Percentiles rank a stretch among this genome's conserved stretches.
Conservation (phyloP, 2,797 vertebrate species). For the Prunella strophiata region DNA sequence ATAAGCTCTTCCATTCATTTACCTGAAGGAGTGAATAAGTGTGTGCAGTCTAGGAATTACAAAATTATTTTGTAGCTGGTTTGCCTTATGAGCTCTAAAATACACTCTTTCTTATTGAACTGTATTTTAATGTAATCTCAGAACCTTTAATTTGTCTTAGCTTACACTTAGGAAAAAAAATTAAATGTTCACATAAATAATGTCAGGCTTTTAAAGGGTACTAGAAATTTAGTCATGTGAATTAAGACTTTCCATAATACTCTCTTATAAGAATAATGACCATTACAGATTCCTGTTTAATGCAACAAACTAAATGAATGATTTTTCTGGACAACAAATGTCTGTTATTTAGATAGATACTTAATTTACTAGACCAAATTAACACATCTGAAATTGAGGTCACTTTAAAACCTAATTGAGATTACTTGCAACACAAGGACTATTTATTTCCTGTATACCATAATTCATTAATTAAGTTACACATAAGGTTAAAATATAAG, state of each 20-base stretch:
- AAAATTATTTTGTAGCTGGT: neutral
- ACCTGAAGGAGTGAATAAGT: neutral
- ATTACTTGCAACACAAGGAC: slow-evolving; percentile 61
- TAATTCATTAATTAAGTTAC: slow-evolving; percentile 66
- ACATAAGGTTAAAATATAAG: slow-evolving; percentile 59
- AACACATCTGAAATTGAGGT: slow-evolving; percentile 70
- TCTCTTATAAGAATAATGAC: slow-evolving; percentile 35
- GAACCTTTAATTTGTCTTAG: slow-evolving; percentile 11
- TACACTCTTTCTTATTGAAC: neutral
- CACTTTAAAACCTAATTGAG: slow-evolving; percentile 69
- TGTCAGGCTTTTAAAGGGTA: slow-evolving; percentile 37
- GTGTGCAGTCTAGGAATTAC: neutral
- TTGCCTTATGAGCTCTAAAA: slow-evolving; percentile 3
- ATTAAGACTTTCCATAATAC: slow-evolving; percentile 27
- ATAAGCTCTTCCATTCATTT: neutral
- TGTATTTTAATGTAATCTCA: slow-evolving; percentile 1
- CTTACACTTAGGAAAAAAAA: neutral
- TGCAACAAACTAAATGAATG: slow-evolving; percentile 26
- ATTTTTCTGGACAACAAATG: slow-evolving; percentile 61
- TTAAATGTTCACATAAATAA: slow-evolving; percentile 23
- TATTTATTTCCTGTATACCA: slow-evolving; percentile 60
- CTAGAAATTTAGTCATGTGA: slow-evolving; percentile 21
- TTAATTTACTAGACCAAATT: slow-evolving; percentile 70
- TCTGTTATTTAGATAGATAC: slow-evolving; percentile 58
- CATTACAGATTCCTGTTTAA: slow-evolving; percentile 21